Evolutionary conservation across 2,113 vertebrate genomes (phyloP).

Genomic region (Setophaga coronata): DNA sequence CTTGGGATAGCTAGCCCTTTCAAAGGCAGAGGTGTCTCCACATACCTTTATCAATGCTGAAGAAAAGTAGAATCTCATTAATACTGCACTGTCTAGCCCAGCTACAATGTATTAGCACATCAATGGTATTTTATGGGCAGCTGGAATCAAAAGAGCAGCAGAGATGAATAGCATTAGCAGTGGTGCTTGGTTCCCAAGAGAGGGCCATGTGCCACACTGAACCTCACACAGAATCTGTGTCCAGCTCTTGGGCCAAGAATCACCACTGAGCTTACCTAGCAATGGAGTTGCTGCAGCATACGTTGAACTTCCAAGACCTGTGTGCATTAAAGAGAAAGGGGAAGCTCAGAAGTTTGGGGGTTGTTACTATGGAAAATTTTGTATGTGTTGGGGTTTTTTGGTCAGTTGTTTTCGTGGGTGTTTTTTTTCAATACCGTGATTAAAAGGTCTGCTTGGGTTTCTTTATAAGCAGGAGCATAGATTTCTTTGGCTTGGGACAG

Average conservation of each 20-base stretch:
- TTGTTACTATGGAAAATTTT: not conserved
- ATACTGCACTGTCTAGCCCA: not conserved
- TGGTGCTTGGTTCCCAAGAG: not conserved
- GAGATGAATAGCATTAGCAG: not conserved
- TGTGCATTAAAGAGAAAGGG: not conserved
- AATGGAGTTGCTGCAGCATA: not conserved
- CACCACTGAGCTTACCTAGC: not conserved
- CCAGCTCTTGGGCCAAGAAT: not conserved
- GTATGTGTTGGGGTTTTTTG: not conserved
- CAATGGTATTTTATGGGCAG: not conserved
- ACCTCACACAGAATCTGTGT: not conserved
- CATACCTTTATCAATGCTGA: not conserved
- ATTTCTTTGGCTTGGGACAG: not conserved
- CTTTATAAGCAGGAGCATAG: not conserved
- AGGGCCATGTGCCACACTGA: not conserved
- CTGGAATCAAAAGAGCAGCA: not conserved
- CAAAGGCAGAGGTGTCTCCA: not conserved
- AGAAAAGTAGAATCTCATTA: not conserved
- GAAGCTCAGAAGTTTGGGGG: not conserved
- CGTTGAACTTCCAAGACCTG: not conserved
- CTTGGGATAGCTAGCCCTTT: not conserved
- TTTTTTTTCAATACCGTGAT: not conserved
- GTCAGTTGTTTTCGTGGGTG: accelerated
- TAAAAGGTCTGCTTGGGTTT: not conserved
- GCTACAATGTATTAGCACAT: not conserved